Conservation (phyloP, 2,797 vertebrate species). For the Gambusia yucatana region DNA sequence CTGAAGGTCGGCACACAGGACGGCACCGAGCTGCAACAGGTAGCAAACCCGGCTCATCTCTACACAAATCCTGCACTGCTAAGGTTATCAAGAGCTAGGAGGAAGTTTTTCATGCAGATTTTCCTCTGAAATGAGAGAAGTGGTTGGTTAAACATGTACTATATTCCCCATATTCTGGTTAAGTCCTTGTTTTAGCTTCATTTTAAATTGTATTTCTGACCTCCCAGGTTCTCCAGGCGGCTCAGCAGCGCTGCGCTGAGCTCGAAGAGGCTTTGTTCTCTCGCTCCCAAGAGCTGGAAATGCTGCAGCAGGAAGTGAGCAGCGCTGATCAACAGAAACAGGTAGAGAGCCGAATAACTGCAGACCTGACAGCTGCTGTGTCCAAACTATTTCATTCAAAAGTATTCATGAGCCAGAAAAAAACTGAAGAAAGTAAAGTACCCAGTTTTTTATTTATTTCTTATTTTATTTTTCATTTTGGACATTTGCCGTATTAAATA, state of each 20-base stretch:
- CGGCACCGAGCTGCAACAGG: constrained; percentile 87
- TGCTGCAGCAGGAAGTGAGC: constrained; percentile 90
- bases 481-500: too few species aligned
- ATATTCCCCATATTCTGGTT: too few species aligned
- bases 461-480: too few species aligned
- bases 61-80: background rate
- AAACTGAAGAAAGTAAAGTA: too few species aligned
- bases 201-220: constrained; percentile 19
- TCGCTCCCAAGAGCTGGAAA: constrained; percentile 86
- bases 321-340: constrained; percentile 88
- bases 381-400: too few species aligned
- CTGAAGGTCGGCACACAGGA: constrained; percentile 71
- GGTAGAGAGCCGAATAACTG: constrained; percentile 75
- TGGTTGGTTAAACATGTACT: too few species aligned
- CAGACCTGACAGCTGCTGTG: background rate
- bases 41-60: constrained; percentile 45
- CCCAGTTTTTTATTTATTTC: too few species aligned
- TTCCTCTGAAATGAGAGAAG: background rate
- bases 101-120: background rate
- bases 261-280: constrained; percentile 85
- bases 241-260: constrained; percentile 87
- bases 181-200: too few species aligned
- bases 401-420: too few species aligned
- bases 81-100: background rate
- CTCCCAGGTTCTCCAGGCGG: constrained; percentile 78